A percentile compares a stretch with the other conserved stretches of the same genome.
phyloP scores from a whole-genome alignment of 2,113 vertebrate genomes.

The Rafetus swinhoei region DNA sequence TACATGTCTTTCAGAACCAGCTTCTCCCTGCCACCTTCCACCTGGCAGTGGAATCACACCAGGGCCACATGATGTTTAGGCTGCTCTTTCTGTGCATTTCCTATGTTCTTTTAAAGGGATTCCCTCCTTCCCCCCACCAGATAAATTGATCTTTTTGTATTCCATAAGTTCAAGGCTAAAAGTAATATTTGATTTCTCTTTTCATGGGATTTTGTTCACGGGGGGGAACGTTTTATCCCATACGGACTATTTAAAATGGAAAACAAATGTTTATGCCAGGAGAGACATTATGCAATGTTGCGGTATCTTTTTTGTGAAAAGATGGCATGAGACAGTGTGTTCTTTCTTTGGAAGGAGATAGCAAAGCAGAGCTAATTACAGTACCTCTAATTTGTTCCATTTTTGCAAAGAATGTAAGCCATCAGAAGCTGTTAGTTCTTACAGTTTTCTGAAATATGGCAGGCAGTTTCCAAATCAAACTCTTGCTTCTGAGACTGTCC shows the following conservation, averaged over 20 bases:
- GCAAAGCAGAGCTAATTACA: slow-evolving; percentile 1
- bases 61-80: neutral
- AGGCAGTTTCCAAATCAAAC: slow-evolving; percentile 38
- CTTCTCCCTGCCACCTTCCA: neutral
- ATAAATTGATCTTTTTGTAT: neutral
- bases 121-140: neutral
- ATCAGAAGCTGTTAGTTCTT: slow-evolving; percentile 18
- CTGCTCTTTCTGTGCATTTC: neutral
- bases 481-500: neutral
- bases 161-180: neutral
- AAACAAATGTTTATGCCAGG: slow-evolving; percentile 22
- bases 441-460: slow-evolving; percentile 34
- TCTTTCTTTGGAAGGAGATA: slow-evolving; percentile 47
- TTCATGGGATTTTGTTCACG: neutral
- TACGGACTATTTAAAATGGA: slow-evolving; percentile 36
- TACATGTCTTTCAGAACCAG: neutral
- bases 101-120: neutral
- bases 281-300: neutral
- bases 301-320: neutral
- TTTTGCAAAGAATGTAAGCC: slow-evolving; percentile 21
- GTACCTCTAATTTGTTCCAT: slow-evolving; percentile 34
- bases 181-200: neutral
- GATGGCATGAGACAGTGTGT: neutral
- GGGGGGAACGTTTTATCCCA: neutral
- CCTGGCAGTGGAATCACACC: neutral